Evolutionary conservation across 2,888 invertebrate genomes (phyloP), one percentile per base, ranked within the genome.

Genomic region (Agonopterix heracliana): DNA sequence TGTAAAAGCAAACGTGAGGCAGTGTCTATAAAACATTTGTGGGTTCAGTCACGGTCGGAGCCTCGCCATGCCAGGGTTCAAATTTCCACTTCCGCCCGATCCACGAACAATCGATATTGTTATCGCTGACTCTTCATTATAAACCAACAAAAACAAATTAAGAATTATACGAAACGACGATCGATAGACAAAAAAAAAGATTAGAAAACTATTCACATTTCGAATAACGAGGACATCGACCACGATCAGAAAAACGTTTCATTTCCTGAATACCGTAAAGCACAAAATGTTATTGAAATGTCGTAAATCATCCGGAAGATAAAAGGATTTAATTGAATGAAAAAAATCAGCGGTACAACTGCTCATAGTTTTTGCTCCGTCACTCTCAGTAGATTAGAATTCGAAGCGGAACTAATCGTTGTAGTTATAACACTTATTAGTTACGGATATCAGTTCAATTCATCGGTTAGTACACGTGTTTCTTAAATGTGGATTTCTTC

Each of bases 51-150:
- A 84, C 83, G 84, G 81, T 81, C 73, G 68, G 68, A 70, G 71
- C 71, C 67, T 67, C 74, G 65, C 70, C 74, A 74, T 81, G 74
- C 71, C 76, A 70, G 75, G 77, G 78, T 72, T 85, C 78, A 76
- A 81, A 82, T 85, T 84, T 78, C 79, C 69, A 82, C 81, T 81
- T 85, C 85, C 85, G 84, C 68, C 66, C 67, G 66, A 72, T 71
- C 72, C 72, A 75, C 77, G 74, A 78, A 83, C 82, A 84, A 85
- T 84, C 81, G 80, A 81, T 81, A 80, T 81, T 78, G 81, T 78
- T 78, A 70, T 77, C 76, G 73, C 66, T 68, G 76, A 72, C 71
- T 78, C 71, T 78, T 76, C 77, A 76, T 76, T 78, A 76, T 74
- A 76, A 78, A 76, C 68, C 71, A 79, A 71, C 72, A 79, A 78